A percentile compares a stretch with the other conserved stretches of the same genome.
These are phyloP conservation scores for Cygnus olor DNA, from an alignment of 2,797 vertebrate genomes.

Conservation along the genomic window DNA sequence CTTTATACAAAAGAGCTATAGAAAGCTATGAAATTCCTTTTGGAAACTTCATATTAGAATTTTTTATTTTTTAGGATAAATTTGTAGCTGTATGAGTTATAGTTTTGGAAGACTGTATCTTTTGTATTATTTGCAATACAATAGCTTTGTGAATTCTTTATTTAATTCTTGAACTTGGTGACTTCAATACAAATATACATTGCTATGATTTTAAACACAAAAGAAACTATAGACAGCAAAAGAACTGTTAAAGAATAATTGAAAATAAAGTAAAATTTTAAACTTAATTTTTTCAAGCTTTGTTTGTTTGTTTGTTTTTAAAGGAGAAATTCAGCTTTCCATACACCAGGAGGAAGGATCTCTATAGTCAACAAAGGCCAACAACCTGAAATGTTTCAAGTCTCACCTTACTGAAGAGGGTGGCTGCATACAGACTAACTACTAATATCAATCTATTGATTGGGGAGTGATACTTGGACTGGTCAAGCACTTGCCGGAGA, in stretches of 20 bases:
- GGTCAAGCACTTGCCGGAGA: neutral
- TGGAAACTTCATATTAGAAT: neutral
- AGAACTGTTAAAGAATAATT: neutral
- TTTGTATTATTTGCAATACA: neutral
- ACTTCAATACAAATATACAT: neutral
- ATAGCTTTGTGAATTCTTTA: neutral
- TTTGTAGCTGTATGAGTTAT: neutral
- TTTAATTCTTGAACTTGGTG: neutral
- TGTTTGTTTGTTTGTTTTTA: too few species aligned
- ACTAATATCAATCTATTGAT: neutral
- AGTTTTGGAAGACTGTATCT: neutral
- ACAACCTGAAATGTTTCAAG: neutral
- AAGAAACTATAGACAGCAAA: neutral
- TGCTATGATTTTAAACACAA: neutral
- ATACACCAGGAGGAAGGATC: neutral
- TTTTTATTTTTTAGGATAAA: neutral
- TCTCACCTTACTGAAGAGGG: neutral
- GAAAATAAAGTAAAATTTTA: accelerated
- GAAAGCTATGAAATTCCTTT: neutral
- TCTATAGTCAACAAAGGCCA: neutral
- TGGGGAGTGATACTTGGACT: neutral
- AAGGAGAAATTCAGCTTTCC: neutral
- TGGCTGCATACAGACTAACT: neutral
- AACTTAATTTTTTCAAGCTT: neutral
- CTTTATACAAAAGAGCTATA: neutral